Conservation (phyloP, 2,888 invertebrate species). For the Penaeus monodon region DNA sequence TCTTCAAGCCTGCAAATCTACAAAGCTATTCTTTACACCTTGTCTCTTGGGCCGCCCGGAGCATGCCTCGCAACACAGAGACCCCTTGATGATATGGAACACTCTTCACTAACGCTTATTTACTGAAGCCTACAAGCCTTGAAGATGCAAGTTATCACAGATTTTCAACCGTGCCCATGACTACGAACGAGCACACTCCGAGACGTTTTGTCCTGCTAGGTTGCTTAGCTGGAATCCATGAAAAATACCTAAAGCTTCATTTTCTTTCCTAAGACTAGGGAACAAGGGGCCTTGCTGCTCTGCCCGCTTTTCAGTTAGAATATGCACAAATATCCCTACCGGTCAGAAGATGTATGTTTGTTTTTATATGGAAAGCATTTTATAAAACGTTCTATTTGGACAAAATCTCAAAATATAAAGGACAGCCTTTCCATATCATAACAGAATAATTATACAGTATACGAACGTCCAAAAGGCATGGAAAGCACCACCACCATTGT, state of each 20-base stretch:
- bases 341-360: constrained; percentile 34
- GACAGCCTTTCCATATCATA: constrained; percentile 23
- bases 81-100: constrained; percentile 34
- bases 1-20: constrained; percentile 47
- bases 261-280: constrained; percentile 13
- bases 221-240: constrained; percentile 34
- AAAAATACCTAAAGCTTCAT: constrained; percentile 18
- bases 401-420: constrained; percentile 34
- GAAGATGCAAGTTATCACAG: constrained; percentile 61
- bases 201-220: constrained; percentile 32
- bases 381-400: constrained; percentile 41
- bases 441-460: constrained; percentile 16
- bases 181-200: constrained; percentile 30
- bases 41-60: constrained; percentile 13
- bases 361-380: constrained; percentile 60
- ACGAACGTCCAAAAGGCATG: constrained; percentile 43
- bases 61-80: constrained; percentile 3
- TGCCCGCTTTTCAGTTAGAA: neutral
- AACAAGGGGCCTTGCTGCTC: neutral
- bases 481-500: constrained; percentile 51
- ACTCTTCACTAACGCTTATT: constrained; percentile 41
- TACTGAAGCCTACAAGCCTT: constrained; percentile 43
- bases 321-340: constrained; percentile 22
- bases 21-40: constrained; percentile 29
- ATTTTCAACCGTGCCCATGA: constrained; percentile 48